Evolutionary conservation across 1,140 invertebrate species (phyloP).

Genomic region (Zeugodacus cucurbitae): DNA sequence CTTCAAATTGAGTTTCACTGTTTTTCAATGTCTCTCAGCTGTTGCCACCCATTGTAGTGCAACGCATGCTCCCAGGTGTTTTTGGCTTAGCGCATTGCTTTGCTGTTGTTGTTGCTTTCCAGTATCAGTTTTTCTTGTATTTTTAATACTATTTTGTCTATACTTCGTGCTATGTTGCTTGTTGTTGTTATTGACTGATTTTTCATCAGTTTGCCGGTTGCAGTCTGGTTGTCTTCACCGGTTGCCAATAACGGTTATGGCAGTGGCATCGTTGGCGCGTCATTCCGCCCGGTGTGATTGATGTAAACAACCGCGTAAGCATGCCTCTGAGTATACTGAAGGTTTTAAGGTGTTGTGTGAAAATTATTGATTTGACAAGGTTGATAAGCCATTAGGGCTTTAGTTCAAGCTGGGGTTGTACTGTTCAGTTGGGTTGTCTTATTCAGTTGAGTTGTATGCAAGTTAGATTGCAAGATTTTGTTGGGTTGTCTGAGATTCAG

Average conservation of each 20-base stretch:
- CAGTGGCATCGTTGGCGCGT: neutral
- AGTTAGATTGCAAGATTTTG: neutral
- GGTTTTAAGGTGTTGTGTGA: neutral
- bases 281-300: neutral
- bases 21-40: constrained; percentile 20
- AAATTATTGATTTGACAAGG: neutral
- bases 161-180: neutral
- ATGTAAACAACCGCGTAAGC: constrained; percentile 10
- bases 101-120: neutral
- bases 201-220: neutral
- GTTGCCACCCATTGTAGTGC: neutral
- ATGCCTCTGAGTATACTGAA: neutral
- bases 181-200: neutral
- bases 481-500: no score
- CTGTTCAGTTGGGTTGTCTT: no score
- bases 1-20: constrained; percentile 10
- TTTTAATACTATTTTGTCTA: neutral
- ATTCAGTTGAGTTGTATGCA: no score
- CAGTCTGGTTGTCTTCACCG: neutral
- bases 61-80: neutral
- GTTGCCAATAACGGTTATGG: neutral
- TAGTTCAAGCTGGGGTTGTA: neutral
- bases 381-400: neutral
- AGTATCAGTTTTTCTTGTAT: neutral
- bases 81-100: neutral